Evolutionary conservation across 2,888 invertebrate genomes (phyloP), one percentile per base, ranked within the genome.

Genomic region (Idaea straminata): DNA sequence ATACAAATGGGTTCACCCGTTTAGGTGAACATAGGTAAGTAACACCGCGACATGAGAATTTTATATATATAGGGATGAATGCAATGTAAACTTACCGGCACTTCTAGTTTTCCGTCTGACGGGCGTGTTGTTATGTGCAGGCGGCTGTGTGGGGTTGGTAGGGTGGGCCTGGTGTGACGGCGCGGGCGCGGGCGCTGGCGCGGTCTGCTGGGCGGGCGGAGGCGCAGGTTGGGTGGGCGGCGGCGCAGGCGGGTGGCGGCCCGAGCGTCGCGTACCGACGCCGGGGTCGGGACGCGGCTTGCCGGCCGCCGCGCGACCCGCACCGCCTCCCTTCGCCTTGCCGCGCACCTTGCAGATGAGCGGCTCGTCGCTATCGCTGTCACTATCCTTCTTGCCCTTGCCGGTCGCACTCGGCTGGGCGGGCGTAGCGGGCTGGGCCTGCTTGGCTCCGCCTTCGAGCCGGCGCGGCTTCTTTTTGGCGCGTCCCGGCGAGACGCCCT

Each of bases 301-400:
- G 69, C 61, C 68, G 68, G 68, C 62, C 68, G 66, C 66, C 66
- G 67, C 66, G 34, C 70, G 62, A 65, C 62, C 80, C 74, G 69
- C 76, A 73, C n/a, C 78, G 69, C 73, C 79, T 25, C 25, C 6
- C 68, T 83, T 85, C 38, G 79, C 81, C 63, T 88, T 91, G 65
- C 89, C 91, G 63, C 96, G 91, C 86, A 96, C 94, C 89, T 96
- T 94, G 75, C 95, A 95, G 72, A 96, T 96, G 67, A 97, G 90
- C 65, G 96, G 96, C 87, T 97, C 97, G 83, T 97, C 97, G 72
- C 95, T 95, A 80, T 97, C 97, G 63, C 96, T 96, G 78, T 95
- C 95, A 59, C 95, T 95, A 76, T 96, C 96, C 80, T 95, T 95
- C 76, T 93, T 90, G 77, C 89, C 81, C 87, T 92, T 92, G 6